phyloP scores from a whole-genome alignment of 2,888 invertebrate genomes.

The Heliconius ethilla region DNA sequence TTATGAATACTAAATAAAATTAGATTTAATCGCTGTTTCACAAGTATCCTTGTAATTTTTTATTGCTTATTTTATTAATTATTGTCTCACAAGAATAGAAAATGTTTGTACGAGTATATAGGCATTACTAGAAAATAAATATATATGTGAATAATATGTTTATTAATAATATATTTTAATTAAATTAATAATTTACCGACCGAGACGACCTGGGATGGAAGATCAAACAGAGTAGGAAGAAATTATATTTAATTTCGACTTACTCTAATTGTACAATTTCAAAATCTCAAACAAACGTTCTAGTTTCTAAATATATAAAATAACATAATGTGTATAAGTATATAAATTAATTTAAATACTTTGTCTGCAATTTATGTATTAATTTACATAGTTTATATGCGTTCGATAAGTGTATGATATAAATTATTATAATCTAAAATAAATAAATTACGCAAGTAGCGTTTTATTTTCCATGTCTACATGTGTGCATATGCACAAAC shows the following conservation, averaged over 20 bases:
- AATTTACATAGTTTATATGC: slow-evolving; percentile 14
- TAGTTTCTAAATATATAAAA: too few species aligned
- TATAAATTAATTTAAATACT: neutral
- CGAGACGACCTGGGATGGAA: neutral
- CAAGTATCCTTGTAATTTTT: neutral
- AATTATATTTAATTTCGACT: too few species aligned
- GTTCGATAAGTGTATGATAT: slow-evolving; percentile 7
- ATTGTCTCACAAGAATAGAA: too few species aligned
- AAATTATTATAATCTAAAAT: slow-evolving; percentile 18
- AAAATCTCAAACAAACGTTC: too few species aligned
- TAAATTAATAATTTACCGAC: too few species aligned
- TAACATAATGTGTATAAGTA: too few species aligned
- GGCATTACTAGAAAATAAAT: too few species aligned
- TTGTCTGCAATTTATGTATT: slow-evolving; percentile 3
- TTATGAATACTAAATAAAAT: slow-evolving; percentile 1
- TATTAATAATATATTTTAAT: too few species aligned
- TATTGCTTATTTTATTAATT: neutral
- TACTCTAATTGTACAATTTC: too few species aligned
- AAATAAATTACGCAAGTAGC: slow-evolving; percentile 9
- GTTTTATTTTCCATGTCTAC: slow-evolving; percentile 12
- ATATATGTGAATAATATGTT: too few species aligned
- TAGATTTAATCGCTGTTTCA: neutral
- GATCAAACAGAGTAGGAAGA: neutral
- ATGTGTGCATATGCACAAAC: slow-evolving; percentile 3
- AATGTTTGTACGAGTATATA: too few species aligned